Percentiles rank a stretch among this genome's conserved stretches.
phyloP scores from a whole-genome alignment of 2,797 vertebrate genomes.

The Lacerta agilis region DNA sequence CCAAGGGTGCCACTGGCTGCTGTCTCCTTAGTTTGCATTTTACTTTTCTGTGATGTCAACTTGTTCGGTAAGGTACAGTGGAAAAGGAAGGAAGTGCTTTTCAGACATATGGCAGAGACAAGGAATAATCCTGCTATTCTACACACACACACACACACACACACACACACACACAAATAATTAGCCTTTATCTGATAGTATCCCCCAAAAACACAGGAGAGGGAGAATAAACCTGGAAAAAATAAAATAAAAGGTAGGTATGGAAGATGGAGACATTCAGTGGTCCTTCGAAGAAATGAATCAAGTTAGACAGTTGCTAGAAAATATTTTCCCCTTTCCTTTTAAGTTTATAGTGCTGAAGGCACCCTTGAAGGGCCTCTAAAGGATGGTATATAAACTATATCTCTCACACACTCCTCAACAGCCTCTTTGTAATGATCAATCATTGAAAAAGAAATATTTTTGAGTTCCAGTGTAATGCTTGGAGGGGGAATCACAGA shows the following conservation, averaged over 20 bases:
- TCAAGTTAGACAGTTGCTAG: conserved; percentile 32
- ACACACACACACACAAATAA: background rate
- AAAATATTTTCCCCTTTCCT: conserved; percentile 57
- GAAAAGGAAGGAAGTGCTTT: conserved; percentile 46
- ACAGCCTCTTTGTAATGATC: conserved; percentile 52
- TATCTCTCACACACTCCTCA: conserved; percentile 51
- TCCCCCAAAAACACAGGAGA: background rate
- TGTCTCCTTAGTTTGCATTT: conserved; percentile 65
- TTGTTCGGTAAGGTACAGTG: conserved; percentile 40
- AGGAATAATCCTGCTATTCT: background rate
- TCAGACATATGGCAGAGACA: conserved; percentile 9
- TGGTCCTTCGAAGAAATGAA: conserved; percentile 38
- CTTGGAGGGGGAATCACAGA: conserved; percentile 56
- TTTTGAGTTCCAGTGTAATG: conserved; percentile 40
- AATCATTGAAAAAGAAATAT: conserved; percentile 51
- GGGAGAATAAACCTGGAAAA: conserved; percentile 25
- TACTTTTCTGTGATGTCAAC: conserved; percentile 61
- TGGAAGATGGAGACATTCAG: conserved; percentile 26
- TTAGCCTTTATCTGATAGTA: background rate
- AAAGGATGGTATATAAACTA: conserved; percentile 60
- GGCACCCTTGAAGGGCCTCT: conserved; percentile 50
- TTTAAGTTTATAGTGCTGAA: conserved; percentile 54
- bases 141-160: background rate
- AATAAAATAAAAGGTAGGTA: conserved; percentile 5
- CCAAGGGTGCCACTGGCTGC: conserved; percentile 33